Base-by-base conservation (phyloP, 2,888 invertebrate species). In the Nymphalis urticae region DNA sequence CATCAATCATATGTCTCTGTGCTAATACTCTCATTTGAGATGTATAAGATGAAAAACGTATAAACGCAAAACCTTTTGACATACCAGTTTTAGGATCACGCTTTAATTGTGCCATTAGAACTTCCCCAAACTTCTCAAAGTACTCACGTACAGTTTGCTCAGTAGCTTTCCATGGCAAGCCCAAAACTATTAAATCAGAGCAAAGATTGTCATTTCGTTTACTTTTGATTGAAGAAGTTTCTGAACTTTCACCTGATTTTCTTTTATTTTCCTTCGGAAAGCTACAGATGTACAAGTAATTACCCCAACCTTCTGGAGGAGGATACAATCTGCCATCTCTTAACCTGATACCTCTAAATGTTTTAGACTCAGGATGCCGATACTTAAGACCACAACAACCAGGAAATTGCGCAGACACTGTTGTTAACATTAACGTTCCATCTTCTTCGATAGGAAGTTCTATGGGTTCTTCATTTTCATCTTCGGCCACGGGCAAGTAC, bases 31-130 rank as follows among this genome's bases (percentile, higher is more conserved):
- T 95, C 93, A 97, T 96, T 89, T 99, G 99, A 68, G 98, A 96
- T 80, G 98, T 98, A 85, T 98, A 98, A 75, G 97, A 97, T 67
- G 96, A 96, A 93, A 99, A 99, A 78, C 99, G 94, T 74, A 99
- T 98, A 88, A 99, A 99, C 73, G 99, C 99, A 90, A 99, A 99
- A 65, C 99, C 99, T 92, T 99, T 99, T 1, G 98, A 99, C 88
- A 98, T 98, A 59, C 98, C 98, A 47, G 98, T 97, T 87, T 94
- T 94, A 13, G 96, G 95, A 88, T 98, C 97, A 89, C 97, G 97
- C 87, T 98, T 98, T 17, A 98, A 97, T 94, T 99, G 98, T 69
- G 98, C 98, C 98, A 99, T 98, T 72, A 98, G 93, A 70, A 99
- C 97, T 92, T 98, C 98, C 48, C 99, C 99, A 92, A 97, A 99